These are phyloP conservation scores for Zygaena filipendulae DNA, from an alignment of 2,888 invertebrate species.

Conservation along the genomic window DNA sequence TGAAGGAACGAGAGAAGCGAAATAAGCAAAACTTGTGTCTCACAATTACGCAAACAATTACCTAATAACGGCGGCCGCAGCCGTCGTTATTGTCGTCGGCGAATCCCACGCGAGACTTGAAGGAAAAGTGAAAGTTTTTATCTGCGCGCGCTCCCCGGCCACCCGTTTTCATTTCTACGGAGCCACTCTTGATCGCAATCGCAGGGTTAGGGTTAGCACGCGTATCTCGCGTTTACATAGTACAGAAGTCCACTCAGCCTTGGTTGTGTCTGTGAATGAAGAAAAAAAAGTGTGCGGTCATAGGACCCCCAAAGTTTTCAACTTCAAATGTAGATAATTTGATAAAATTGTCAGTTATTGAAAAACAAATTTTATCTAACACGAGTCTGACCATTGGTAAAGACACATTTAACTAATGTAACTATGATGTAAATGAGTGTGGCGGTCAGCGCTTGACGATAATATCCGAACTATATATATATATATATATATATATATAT, in stretches of 20 bases:
- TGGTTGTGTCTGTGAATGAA: background rate
- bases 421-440: no score
- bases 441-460: no score
- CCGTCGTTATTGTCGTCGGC: constrained; percentile 42
- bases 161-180: constrained; percentile 55
- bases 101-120: constrained; percentile 50
- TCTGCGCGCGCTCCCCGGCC: constrained; percentile 46
- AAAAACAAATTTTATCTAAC: no score
- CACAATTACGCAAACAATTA: constrained; percentile 51
- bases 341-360: no score
- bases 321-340: no score
- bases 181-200: constrained; percentile 53
- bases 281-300: no score
- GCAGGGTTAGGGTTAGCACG: constrained; percentile 36
- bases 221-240: constrained; percentile 12
- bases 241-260: no score
- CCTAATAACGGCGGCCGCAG: constrained; percentile 45
- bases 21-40: constrained; percentile 39
- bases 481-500: no score
- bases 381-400: no score
- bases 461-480: no score
- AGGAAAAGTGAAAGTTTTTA: constrained; percentile 65
- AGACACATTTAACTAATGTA: no score
- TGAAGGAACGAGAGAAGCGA: constrained; percentile 19
- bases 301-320: no score